A percentile compares a stretch with the other conserved stretches of the same genome.
These are phyloP conservation scores for Sesamia inferens DNA, from an alignment of 2,888 invertebrate species.

Conservation along the genomic window DNA sequence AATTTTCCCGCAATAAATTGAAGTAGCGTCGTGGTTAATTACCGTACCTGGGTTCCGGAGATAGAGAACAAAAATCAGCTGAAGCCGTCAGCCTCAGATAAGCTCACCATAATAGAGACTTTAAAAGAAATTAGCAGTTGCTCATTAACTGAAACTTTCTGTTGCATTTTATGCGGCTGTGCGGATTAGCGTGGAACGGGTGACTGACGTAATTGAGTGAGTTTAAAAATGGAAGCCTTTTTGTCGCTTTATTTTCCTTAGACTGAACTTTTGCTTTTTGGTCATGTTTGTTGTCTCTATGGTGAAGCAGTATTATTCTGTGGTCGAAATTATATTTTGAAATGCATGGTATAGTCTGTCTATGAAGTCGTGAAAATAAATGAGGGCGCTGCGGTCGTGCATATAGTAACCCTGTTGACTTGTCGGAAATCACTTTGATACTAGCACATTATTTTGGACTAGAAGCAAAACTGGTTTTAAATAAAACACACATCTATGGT, in stretches of 20 bases:
- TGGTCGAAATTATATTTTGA: neutral
- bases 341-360: neutral
- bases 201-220: slow-evolving; percentile 55
- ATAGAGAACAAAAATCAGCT: slow-evolving; percentile 76
- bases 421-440: no score
- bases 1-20: slow-evolving; percentile 84
- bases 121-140: slow-evolving; percentile 81
- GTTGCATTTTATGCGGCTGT: slow-evolving; percentile 59
- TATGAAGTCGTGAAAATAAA: no score
- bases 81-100: slow-evolving; percentile 71
- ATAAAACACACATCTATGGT: no score
- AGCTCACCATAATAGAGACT: slow-evolving; percentile 77
- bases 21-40: slow-evolving; percentile 79
- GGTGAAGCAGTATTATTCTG: neutral
- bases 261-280: slow-evolving; percentile 25
- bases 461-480: no score
- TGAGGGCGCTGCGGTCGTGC: no score
- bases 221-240: slow-evolving; percentile 53
- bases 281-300: slow-evolving; percentile 29
- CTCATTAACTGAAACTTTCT: slow-evolving; percentile 74
- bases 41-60: slow-evolving; percentile 75
- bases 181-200: slow-evolving; percentile 60
- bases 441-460: no score
- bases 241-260: slow-evolving; percentile 42
- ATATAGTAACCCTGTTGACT: no score